A percentile compares a stretch with the other conserved stretches of the same genome.
Evolutionary conservation across 2,888 invertebrate species (phyloP).

Genomic region (Lydus trimaculatus): DNA sequence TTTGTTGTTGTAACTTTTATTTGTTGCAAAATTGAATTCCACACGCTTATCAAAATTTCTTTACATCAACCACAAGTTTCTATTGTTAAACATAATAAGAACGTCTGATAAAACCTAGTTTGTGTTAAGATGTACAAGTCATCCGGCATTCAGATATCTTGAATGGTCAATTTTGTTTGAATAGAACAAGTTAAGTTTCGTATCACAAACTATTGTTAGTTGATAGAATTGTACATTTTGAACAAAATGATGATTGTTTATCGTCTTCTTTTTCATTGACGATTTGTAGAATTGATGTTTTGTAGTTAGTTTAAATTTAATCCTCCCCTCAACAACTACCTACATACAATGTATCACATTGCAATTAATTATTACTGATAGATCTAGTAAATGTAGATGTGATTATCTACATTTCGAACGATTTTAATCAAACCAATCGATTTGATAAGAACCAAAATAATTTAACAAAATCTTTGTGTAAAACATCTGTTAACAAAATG

Average conservation of each 20-base stretch:
- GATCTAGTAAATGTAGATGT: not conserved
- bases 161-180: not conserved
- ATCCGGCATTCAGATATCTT: not conserved
- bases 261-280: too few relatives aligned
- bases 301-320: not conserved
- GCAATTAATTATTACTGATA: not conserved
- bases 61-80: too few relatives aligned
- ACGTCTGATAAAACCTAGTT: too few relatives aligned
- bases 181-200: not conserved
- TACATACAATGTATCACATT: not conserved
- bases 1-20: too few relatives aligned
- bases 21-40: too few relatives aligned
- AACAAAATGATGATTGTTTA: too few relatives aligned
- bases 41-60: too few relatives aligned
- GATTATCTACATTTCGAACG: not conserved
- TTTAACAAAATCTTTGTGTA: too few relatives aligned
- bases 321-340: not conserved
- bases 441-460: too few relatives aligned
- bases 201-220: not conserved
- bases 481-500: conserved; percentile 35
- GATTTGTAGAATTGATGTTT: not conserved
- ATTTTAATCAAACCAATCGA: not conserved
- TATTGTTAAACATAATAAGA: too few relatives aligned
- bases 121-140: not conserved
- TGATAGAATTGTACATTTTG: too few relatives aligned